Conservation (phyloP, 30 jellyfish, hydroid and myxozoan genomes). For the Pelagia noctiluca region DNA sequence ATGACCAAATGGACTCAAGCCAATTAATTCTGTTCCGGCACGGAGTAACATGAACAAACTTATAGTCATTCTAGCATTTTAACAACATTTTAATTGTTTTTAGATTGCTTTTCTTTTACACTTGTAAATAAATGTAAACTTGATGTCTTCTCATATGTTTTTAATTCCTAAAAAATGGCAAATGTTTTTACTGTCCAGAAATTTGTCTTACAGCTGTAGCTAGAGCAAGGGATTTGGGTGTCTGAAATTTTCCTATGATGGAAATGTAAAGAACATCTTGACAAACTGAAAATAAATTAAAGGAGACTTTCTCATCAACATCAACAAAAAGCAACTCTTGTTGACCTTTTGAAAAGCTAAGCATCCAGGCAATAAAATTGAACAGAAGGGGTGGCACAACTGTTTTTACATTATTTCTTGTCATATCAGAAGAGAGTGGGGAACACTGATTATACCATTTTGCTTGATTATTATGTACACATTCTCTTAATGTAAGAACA, state of each 20-base stretch:
- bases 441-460: slow-evolving; percentile 39
- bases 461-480: slow-evolving; percentile 11
- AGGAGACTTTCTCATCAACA: neutral
- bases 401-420: neutral
- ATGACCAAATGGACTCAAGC: too few relatives aligned
- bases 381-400: slow-evolving; percentile 20
- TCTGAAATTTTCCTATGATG: neutral
- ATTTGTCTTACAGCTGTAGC: slow-evolving; percentile 27
- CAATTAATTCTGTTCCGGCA: too few relatives aligned
- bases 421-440: neutral
- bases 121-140: too few relatives aligned
- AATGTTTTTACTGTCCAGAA: too few relatives aligned
- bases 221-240: slow-evolving; percentile 28
- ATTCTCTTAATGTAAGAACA: slow-evolving; percentile 35
- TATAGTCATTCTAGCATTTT: too few relatives aligned
- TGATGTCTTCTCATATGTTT: too few relatives aligned
- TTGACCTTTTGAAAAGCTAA: slow-evolving; percentile 45
- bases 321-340: neutral
- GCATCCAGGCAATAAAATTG: slow-evolving; percentile 33
- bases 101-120: too few relatives aligned
- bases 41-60: too few relatives aligned
- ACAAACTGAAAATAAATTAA: slow-evolving; percentile 10
- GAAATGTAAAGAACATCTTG: neutral
- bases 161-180: too few relatives aligned
- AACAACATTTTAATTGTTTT: too few relatives aligned